Conservation (phyloP, 2,888 invertebrate genomes). For the Oligia fasciuncula region DNA sequence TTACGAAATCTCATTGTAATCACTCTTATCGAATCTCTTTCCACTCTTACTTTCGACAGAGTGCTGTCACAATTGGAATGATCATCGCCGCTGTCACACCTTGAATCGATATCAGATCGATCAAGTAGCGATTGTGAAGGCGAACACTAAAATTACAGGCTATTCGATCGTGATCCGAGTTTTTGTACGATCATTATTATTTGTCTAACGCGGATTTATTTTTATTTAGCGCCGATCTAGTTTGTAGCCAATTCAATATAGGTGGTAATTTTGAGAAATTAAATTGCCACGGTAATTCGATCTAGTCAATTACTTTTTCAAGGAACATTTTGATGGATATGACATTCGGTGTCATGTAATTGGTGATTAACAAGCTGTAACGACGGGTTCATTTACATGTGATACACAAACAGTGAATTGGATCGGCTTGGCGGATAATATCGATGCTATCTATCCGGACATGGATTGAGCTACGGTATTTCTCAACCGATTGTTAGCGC, state of each 20-base stretch:
- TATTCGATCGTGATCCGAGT: conserved; percentile 67
- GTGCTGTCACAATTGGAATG: conserved; percentile 75
- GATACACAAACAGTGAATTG: conserved; percentile 58
- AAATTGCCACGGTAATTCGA: conserved; percentile 27
- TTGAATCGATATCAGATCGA: conserved; percentile 78
- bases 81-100: conserved; percentile 79
- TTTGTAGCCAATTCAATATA: conserved; percentile 41
- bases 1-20: conserved; percentile 80
- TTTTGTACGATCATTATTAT: conserved; percentile 70
- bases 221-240: conserved; percentile 55
- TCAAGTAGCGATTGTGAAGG: conserved; percentile 73
- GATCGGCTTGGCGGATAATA: conserved; percentile 63
- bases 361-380: conserved; percentile 36
- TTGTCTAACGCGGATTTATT: conserved; percentile 64
- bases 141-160: conserved; percentile 67
- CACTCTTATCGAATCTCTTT: conserved; percentile 76
- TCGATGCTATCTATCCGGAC: conserved; percentile 71
- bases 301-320: conserved; percentile 33
- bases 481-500: conserved; percentile 78
- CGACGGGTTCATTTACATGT: conserved; percentile 49
- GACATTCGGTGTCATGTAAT: conserved; percentile 37
- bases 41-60: conserved; percentile 81
- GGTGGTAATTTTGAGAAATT: conserved; percentile 50
- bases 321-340: conserved; percentile 28
- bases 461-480: conserved; percentile 73